These are phyloP conservation scores for Leucophora obtusa DNA, from an alignment of 2,888 invertebrate species.

Conservation along the genomic window DNA sequence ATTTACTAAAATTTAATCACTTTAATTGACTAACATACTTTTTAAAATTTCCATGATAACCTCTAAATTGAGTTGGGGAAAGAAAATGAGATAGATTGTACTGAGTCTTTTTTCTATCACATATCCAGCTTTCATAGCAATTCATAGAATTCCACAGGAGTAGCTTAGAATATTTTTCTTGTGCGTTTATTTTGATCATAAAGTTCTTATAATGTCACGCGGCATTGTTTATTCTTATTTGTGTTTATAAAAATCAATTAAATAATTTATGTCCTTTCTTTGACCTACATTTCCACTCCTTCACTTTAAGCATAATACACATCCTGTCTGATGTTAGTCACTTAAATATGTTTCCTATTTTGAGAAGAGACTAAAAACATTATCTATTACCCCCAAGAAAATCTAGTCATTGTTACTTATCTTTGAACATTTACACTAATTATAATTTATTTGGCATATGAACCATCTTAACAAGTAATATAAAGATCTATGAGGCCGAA, in stretches of 20 bases:
- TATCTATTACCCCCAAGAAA: not conserved
- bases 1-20: not conserved
- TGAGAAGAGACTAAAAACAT: not conserved
- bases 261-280: slow-evolving; percentile 18
- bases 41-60: too few species aligned
- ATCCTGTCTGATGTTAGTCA: not conserved
- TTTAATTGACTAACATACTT: too few species aligned
- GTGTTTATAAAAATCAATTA: slow-evolving; percentile 18
- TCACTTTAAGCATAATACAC: slow-evolving; percentile 1
- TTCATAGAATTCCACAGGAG: too few species aligned
- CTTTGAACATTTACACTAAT: slow-evolving; percentile 57
- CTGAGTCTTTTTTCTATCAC: too few species aligned
- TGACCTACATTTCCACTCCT: slow-evolving; percentile 22
- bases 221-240: not conserved
- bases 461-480: slow-evolving; percentile 30
- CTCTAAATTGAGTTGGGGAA: too few species aligned
- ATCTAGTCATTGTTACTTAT: slow-evolving; percentile 33
- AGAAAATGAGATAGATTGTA: too few species aligned
- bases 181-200: not conserved
- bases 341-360: not conserved
- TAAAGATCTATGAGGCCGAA: slow-evolving; percentile 9
- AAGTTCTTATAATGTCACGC: not conserved
- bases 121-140: too few species aligned
- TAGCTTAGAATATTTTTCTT: too few species aligned
- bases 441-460: slow-evolving; percentile 62